A percentile compares a stretch with the other conserved stretches of the same genome.
Evolutionary conservation across 2,797 vertebrate species (phyloP).

Genomic region (Champsocephalus esox): DNA sequence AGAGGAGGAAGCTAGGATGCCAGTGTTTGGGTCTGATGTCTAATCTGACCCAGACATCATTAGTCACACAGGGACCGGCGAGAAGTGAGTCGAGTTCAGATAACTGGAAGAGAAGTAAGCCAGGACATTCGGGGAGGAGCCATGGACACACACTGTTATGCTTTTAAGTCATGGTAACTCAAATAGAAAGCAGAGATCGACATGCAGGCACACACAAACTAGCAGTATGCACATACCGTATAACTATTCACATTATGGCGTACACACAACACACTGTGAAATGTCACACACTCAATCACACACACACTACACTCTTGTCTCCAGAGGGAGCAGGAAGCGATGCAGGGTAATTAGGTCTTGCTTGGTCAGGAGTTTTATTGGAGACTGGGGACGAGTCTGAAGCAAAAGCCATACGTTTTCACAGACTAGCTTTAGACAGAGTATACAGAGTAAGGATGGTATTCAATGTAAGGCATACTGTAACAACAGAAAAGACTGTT

Average conservation of each 20-base stretch:
- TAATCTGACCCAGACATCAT: conserved; percentile 58
- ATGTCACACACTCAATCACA: neutral
- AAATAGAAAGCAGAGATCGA: conserved; percentile 5
- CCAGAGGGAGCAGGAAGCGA: conserved; percentile 25
- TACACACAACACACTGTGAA: neutral
- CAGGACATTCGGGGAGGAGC: conserved; percentile 16
- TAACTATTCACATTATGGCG: neutral
- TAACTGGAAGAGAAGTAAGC: conserved; percentile 30
- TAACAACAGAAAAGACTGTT: too few species aligned
- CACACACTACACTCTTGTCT: conserved; percentile 15
- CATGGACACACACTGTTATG: neutral
- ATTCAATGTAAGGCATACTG: too few species aligned
- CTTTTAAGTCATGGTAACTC: conserved; percentile 51
- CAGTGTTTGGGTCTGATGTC: conserved; percentile 34
- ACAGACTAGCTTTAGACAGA: conserved; percentile 21
- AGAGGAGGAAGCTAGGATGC: conserved; percentile 29
- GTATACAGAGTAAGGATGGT: neutral
- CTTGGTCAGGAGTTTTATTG: conserved; percentile 62
- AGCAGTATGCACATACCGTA: neutral
- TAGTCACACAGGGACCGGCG: conserved; percentile 41
- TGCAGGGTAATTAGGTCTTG: conserved; percentile 63
- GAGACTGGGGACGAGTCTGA: conserved; percentile 44
- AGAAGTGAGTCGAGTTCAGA: conserved; percentile 39
- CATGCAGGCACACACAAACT: conserved; percentile 8
- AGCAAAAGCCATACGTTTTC: conserved; percentile 41